Evolutionary conservation across 1,140 invertebrate species (phyloP), one percentile per base, ranked within the genome.

Genomic region (Drosophila tristis): DNA sequence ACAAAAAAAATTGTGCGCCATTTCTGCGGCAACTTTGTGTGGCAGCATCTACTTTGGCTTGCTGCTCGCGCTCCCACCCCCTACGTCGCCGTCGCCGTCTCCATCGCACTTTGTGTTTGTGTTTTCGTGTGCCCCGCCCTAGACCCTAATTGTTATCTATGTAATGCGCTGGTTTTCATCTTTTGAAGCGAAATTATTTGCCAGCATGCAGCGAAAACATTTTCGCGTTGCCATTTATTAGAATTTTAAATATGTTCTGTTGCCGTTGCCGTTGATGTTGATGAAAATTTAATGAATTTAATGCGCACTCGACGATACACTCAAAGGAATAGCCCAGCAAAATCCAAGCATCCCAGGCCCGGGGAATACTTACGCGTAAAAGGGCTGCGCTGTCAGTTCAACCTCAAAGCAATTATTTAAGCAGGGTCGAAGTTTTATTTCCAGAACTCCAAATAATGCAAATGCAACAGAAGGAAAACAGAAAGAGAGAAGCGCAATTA

Each of bases 211-310:
- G 57, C 62, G 63, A 64, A 85, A 77, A 61, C 60, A 86, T 81
- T 86, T 68, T 57, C 58, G 47, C 70, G 16, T 64, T 63, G 57
- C 71, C 49, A 78, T 86, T 87, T 71, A 64, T 87, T 75, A 81
- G 78, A 87, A 86, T 87, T 78, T 78, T 78, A 87, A 87, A 87
- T 87, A 86, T 82, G 82, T 74, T 51, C 35, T 55, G 49, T 65
- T 50, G 63, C 25, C 55, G 49, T 65, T 50, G 63, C 25, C 55
- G 76, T 64, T 63, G 71, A 75, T 75, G 74, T 50, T 80, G 76
- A 87, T 86, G 74, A 82, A 86, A 86, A 78, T 86, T 87, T 87
- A 86, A 86, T 86, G 82, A 87, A 86, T 87, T 82, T 87, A 87
- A 86, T 78, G 74, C 74, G 48, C 45, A 50, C 67, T 60, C 53